A percentile compares a stretch with the other conserved stretches of the same genome.
These are phyloP conservation scores for Melanerpes formicivorus DNA, from an alignment of 2,113 vertebrate species.

Conservation along the genomic window DNA sequence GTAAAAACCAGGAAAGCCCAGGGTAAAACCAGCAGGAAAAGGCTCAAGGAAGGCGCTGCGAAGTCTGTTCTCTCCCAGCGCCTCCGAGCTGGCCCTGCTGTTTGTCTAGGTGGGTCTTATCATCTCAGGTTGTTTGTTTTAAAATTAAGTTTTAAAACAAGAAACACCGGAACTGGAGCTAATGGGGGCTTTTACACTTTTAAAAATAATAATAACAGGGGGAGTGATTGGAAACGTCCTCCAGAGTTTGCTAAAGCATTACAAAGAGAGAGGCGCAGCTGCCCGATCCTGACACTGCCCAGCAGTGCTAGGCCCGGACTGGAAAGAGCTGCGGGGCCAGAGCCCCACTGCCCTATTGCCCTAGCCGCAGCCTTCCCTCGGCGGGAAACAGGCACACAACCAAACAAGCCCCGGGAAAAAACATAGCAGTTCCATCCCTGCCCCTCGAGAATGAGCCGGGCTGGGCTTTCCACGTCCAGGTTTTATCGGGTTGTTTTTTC, in stretches of 20 bases:
- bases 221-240: not conserved
- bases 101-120: slow-evolving; percentile 61
- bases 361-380: not conserved
- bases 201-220: slow-evolving; percentile 24
- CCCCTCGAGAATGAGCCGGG: not conserved
- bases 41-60: not conserved
- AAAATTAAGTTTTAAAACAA: slow-evolving; percentile 43
- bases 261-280: not conserved
- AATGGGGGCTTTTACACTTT: slow-evolving; percentile 15
- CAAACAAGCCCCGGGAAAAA: not conserved
- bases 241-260: not conserved
- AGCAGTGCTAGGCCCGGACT: not conserved
- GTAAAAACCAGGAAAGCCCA: not conserved
- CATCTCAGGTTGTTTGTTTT: slow-evolving; percentile 53
- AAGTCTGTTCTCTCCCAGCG: not conserved
- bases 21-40: not conserved
- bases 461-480: rapidly evolving
- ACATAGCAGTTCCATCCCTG: not conserved
- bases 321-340: not conserved
- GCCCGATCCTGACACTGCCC: not conserved
- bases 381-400: not conserved
- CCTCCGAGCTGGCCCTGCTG: not conserved
- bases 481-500: not conserved
- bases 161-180: slow-evolving; percentile 42
- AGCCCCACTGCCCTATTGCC: not conserved